Percentiles rank a stretch among this genome's conserved stretches.
Evolutionary conservation across 2,113 vertebrate genomes (phyloP).

Genomic region (Phyllostomus hastatus): DNA sequence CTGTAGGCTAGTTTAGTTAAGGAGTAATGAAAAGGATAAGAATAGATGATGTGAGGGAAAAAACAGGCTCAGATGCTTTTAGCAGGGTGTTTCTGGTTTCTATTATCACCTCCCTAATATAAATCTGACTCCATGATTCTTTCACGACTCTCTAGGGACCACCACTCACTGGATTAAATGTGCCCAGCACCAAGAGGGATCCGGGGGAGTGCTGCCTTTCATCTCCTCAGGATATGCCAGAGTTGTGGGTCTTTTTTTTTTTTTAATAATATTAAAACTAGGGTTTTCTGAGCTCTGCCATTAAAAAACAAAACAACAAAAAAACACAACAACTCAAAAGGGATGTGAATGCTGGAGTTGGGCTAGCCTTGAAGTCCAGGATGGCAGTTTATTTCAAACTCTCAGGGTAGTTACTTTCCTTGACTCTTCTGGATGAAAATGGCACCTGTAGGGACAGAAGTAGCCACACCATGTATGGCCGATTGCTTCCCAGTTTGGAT

Average conservation of each 20-base stretch:
- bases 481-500: neutral
- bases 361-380: neutral
- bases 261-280: neutral
- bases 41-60: constrained; percentile 32
- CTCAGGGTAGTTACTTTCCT: neutral
- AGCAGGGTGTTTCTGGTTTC: constrained; percentile 62
- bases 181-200: neutral
- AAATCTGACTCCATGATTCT: constrained; percentile 39
- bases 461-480: neutral
- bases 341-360: neutral
- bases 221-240: neutral
- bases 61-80: constrained; percentile 51
- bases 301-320: neutral
- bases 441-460: neutral
- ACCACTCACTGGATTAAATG: constrained; percentile 46
- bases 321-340: neutral
- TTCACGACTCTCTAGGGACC: constrained; percentile 49
- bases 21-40: constrained; percentile 59
- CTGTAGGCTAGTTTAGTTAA: constrained; percentile 49
- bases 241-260: neutral
- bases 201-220: neutral
- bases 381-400: neutral
- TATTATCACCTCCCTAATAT: constrained; percentile 46
- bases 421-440: constrained; percentile 41
- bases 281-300: neutral